Evolutionary conservation across 2,888 invertebrate genomes (phyloP).

Genomic region (Dryomyza anilis): DNA sequence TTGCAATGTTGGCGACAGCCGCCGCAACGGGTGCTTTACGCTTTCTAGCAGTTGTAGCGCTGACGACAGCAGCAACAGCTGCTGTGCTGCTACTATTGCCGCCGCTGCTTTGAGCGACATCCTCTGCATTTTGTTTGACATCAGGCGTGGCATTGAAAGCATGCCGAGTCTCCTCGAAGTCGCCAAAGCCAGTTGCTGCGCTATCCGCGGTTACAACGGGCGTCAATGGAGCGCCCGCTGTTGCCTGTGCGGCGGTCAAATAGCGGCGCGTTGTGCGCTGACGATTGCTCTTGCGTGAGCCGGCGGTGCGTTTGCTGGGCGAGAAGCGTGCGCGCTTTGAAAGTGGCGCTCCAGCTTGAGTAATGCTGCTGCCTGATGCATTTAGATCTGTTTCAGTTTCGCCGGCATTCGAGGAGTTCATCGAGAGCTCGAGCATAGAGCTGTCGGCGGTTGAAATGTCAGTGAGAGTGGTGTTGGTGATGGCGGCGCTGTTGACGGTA

Average conservation of each 20-base stretch:
- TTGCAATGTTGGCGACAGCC: slow-evolving; percentile 39
- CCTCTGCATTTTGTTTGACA: slow-evolving; percentile 32
- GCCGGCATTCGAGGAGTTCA: slow-evolving; percentile 30
- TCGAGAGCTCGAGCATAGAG: slow-evolving; percentile 30
- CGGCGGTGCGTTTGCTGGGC: slow-evolving; percentile 59
- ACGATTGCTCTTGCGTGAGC: slow-evolving; percentile 56
- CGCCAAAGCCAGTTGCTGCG: slow-evolving; percentile 34
- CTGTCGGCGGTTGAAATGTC: slow-evolving; percentile 21
- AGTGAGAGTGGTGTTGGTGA: slow-evolving; percentile 29
- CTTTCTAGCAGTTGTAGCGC: slow-evolving; percentile 39
- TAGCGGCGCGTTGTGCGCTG: slow-evolving; percentile 55
- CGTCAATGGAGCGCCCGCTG: slow-evolving; percentile 26
- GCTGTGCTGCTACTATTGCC: too few species aligned
- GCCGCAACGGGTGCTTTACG: slow-evolving; percentile 39
- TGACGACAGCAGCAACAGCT: too few species aligned
- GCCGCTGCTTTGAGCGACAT: too few species aligned
- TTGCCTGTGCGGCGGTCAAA: slow-evolving; percentile 43
- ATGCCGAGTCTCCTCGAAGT: slow-evolving; percentile 54
- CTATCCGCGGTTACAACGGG: slow-evolving; percentile 22
- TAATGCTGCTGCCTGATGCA: too few species aligned
- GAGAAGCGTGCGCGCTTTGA: slow-evolving; percentile 52
- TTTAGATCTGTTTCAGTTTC: slow-evolving; percentile 23
- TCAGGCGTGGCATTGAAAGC: slow-evolving; percentile 55
- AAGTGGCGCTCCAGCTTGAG: slow-evolving; percentile 6
- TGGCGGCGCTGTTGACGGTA: slow-evolving; percentile 20